Evolutionary conservation across 2,888 invertebrate species (phyloP).

Genomic region (Carabus problematicus): DNA sequence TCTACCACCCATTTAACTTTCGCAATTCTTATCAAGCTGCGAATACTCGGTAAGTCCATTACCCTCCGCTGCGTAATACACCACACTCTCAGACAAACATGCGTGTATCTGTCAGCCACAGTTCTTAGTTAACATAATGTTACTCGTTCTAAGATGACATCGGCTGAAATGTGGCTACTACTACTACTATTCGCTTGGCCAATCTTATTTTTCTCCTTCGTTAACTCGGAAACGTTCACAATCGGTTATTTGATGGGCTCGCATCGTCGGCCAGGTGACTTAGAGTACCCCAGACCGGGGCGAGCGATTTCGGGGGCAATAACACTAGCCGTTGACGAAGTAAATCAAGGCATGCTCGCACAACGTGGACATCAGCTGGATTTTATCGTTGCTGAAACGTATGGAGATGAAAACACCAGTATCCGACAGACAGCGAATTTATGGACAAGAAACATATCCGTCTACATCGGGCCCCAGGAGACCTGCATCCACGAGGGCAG

Average conservation of each 20-base stretch:
- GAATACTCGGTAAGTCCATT: no score
- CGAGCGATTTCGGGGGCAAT: conserved; percentile 81
- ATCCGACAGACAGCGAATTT: conserved; percentile 84
- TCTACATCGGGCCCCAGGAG: conserved; percentile 89
- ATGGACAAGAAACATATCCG: conserved; percentile 84
- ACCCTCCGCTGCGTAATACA: no score
- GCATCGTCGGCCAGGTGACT: conserved; percentile 77
- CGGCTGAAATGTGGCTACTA: not conserved
- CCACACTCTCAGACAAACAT: no score
- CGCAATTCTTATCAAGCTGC: no score
- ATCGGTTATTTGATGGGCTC: conserved; percentile 88
- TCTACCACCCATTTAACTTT: no score
- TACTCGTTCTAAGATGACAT: not conserved
- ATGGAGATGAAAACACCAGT: conserved; percentile 86
- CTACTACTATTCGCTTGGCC: not conserved
- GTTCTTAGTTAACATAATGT: no score
- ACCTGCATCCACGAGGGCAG: conserved; percentile 92
- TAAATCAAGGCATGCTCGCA: conserved; percentile 64
- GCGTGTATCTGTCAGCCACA: no score
- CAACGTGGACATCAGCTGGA: conserved; percentile 76
- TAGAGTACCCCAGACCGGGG: conserved; percentile 81
- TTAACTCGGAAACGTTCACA: conserved; percentile 68
- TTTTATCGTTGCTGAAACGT: conserved; percentile 88
- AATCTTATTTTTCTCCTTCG: not conserved
- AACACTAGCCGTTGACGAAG: conserved; percentile 84